These are phyloP conservation scores for Tetranychus piercei DNA, from an alignment of 2,888 invertebrate genomes.

Conservation along the genomic window DNA sequence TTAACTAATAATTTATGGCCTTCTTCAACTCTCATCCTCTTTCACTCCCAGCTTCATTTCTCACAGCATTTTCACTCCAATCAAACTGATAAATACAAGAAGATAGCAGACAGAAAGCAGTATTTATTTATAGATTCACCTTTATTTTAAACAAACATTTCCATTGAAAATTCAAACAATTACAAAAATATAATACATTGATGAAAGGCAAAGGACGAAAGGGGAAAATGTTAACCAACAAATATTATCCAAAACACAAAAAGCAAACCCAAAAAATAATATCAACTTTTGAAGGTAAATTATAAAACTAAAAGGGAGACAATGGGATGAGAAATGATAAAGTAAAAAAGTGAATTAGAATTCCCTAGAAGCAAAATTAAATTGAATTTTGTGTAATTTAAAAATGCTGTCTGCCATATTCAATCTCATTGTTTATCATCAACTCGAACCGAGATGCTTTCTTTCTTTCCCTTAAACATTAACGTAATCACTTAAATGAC, in stretches of 20 bases:
- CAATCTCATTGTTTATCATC: too few species aligned
- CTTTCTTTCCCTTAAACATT: too few species aligned
- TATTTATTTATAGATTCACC: constrained; percentile 1
- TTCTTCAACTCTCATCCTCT: background rate
- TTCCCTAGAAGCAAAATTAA: background rate
- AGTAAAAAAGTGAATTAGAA: constrained; percentile 1
- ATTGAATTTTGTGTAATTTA: too few species aligned
- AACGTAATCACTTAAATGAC: too few species aligned
- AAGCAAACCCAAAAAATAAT: background rate
- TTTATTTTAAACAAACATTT: background rate
- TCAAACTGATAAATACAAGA: background rate
- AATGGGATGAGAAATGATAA: background rate
- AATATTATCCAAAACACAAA: background rate
- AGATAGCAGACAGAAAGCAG: background rate
- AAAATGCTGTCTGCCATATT: too few species aligned
- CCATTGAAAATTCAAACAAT: background rate
- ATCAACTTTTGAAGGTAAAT: background rate
- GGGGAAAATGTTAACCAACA: background rate
- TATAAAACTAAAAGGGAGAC: background rate
- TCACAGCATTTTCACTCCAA: background rate
- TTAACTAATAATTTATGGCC: background rate
- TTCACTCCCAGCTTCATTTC: background rate
- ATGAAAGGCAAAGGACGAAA: background rate
- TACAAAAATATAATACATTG: background rate
- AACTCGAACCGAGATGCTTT: too few species aligned